Base-by-base conservation (phyloP, 2,797 vertebrate genomes). In the Erethizon dorsatum region DNA sequence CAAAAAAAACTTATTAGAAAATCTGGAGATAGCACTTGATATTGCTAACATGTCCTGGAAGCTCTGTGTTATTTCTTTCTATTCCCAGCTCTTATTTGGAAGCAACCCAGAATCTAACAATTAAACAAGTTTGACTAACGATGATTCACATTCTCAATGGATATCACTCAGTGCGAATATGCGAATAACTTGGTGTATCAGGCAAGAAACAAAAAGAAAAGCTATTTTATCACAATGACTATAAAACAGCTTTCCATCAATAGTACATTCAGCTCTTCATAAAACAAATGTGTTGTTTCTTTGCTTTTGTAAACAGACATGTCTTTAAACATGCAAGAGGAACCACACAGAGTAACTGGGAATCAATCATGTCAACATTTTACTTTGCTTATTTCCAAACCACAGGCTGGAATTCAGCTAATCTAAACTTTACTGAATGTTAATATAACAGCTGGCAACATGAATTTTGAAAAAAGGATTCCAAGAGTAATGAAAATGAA, bases 1-100 rank as follows among this genome's bases (percentile, higher is more conserved):
- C 93, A 91, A 71, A 88, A 94, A 97, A 94, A 97, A 91, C 93
- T 97, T 94, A 96, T 97, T 97, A 95, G 90, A 73, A 91, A 91
- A 95, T 79, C 92, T 96, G 67, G 59, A 96, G 75, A 45, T 28
- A 73, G 31, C 78, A 89, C 33, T 97, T 96, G 71, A 28, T 94
- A 96, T 97, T 94, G 94, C 83, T 90, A 80, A 88, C 92, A 85
- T 87, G 96, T 89, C 67, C 67, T 52, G 2, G 31, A 91, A 92
- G 0, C 88, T 97, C 95, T 65, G 50, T 61, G 71, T 63, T 73
- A 17, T n/a, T 88, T 86, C 79, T 96, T 71, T 92, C 26, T 0
- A 83, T 65, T 95, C 79, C 86, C 95, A 63, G 61, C 78, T 90
- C 93, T 78, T 79, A 57, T 59, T 95, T 97, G 97, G 96, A 96